Conservation (phyloP, 92 coral and sea anemone genomes). For the Metridium senile region DNA sequence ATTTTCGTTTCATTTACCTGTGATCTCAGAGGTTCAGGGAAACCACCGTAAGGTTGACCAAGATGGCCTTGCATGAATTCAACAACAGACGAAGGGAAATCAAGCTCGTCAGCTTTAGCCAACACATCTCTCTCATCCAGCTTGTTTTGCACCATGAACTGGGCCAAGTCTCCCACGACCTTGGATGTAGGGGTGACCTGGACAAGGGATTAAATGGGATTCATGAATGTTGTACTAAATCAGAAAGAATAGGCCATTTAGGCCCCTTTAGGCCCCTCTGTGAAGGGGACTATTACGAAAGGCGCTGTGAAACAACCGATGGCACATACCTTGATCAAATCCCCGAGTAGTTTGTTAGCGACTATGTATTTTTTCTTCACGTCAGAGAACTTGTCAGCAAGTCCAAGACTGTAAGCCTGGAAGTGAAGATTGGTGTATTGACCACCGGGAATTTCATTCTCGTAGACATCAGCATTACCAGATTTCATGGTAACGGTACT, state of each 20-base stretch:
- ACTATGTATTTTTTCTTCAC: conserved; percentile 86
- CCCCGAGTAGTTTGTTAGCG: conserved; percentile 91
- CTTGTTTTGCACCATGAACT: conserved; percentile 96
- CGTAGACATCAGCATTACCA: conserved; percentile 97
- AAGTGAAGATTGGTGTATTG: conserved; percentile 99
- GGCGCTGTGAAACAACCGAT: no score
- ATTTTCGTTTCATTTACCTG: conserved; percentile 47
- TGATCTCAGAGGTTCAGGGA: conserved; percentile 96
- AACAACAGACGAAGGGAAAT: conserved; percentile 92
- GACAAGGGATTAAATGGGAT: background rate
- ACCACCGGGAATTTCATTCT: conserved; percentile 99
- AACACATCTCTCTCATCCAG: conserved; percentile 90
- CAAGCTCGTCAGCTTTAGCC: conserved; percentile 81
- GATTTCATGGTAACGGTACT: conserved; percentile 98
- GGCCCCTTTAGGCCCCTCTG: no score
- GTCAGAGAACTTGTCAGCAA: conserved; percentile 87
- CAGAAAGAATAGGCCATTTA: no score
- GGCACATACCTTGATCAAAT: conserved; percentile 53
- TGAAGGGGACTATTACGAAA: background rate
- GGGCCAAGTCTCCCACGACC: conserved; percentile 98
- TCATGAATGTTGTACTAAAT: no score
- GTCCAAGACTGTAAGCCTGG: conserved; percentile 99
- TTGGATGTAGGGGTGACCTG: conserved; percentile 99
- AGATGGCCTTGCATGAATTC: conserved; percentile 97
- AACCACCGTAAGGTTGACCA: conserved; percentile 97